phyloP scores from a whole-genome alignment of 92 coral and sea anemone genomes.

The Metridium senile region DNA sequence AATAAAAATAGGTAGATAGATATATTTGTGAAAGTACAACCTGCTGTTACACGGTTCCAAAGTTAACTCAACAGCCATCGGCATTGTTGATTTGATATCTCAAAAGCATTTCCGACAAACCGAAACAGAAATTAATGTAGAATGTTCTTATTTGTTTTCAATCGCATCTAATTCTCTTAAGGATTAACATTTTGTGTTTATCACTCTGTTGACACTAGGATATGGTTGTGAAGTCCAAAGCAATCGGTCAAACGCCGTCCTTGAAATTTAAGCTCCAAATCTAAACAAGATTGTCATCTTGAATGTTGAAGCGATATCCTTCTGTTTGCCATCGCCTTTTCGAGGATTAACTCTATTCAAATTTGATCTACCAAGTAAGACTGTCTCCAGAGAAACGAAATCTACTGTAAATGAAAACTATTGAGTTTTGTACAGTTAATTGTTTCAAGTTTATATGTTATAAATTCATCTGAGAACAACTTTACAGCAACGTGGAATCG shows the following conservation, averaged over 20 bases:
- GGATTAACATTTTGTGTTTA: not conserved
- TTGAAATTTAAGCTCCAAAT: conserved; percentile 16
- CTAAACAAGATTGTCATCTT: conserved; percentile 16
- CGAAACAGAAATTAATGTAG: conserved; percentile 1
- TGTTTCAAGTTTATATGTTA: too few species aligned
- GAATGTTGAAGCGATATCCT: conserved; percentile 20
- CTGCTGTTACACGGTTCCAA: too few species aligned
- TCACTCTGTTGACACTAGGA: conserved; percentile 2
- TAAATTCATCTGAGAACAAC: too few species aligned
- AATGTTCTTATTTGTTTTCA: not conserved
- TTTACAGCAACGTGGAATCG: too few species aligned
- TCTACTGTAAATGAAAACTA: not conserved
- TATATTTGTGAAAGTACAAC: too few species aligned
- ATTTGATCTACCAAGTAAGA: conserved; percentile 5
- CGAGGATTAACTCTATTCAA: conserved; percentile 23
- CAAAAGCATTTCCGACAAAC: conserved; percentile 1
- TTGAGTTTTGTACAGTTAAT: too few species aligned
- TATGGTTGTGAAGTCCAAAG: conserved; percentile 10
- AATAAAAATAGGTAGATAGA: too few species aligned
- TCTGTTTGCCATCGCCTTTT: conserved; percentile 21
- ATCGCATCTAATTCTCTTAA: not conserved
- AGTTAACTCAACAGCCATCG: conserved; percentile 3
- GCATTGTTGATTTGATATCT: not conserved
- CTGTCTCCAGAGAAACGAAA: conserved; percentile 8
- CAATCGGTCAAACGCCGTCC: conserved; percentile 20